Evolutionary conservation across 1,140 invertebrate genomes (phyloP).

Genomic region (Archegozetes longisetosus): DNA sequence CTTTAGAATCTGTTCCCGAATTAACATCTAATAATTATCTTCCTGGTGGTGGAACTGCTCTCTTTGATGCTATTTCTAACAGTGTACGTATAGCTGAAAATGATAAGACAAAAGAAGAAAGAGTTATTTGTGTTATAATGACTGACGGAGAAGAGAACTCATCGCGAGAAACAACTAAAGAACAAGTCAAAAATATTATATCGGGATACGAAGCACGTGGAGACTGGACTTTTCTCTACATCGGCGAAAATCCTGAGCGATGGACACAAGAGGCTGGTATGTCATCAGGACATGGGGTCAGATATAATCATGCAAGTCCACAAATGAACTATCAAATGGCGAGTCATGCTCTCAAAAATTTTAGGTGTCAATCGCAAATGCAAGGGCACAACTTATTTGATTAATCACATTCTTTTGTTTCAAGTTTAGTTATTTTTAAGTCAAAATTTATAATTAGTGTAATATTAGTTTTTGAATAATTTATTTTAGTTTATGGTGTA

Average conservation of each 20-base stretch:
- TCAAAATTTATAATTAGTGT: too few relatives aligned
- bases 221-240: conserved; percentile 12
- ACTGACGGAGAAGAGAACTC: conserved; percentile 11
- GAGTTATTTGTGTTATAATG: conserved; percentile 7
- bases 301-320: not conserved
- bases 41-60: conserved; percentile 2
- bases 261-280: not conserved
- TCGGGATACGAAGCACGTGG: not conserved
- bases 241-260: conserved; percentile 4
- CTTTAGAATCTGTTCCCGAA: not conserved
- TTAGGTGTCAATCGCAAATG: not conserved
- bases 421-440: too few relatives aligned
- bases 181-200: conserved; percentile 2
- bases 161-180: not conserved
- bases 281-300: not conserved
- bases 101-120: not conserved
- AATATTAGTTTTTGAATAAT: too few relatives aligned
- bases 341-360: not conserved
- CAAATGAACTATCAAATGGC: not conserved
- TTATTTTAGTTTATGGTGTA: too few relatives aligned
- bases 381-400: conserved; percentile 26
- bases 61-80: conserved; percentile 2
- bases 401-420: too few relatives aligned
- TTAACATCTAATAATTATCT: not conserved
- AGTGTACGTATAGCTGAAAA: conserved; percentile 3